These are phyloP conservation scores for Selene dorsalis DNA, from an alignment of 2,797 vertebrate genomes.

Conservation along the genomic window DNA sequence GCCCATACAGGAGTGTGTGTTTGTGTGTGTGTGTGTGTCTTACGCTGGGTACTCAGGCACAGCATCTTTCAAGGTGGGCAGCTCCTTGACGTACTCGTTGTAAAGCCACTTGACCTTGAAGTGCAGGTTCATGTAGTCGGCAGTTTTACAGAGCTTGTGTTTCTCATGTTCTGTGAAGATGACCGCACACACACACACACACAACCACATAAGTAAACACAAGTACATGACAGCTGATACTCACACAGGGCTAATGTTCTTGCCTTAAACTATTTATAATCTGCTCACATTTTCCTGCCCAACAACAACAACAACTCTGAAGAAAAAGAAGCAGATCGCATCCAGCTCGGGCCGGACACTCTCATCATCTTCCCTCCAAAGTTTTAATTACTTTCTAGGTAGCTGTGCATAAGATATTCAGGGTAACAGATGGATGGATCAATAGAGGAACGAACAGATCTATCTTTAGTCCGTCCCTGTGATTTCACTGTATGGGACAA, in stretches of 20 bases:
- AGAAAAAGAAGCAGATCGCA: background rate
- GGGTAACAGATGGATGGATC: background rate
- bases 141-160: conserved; percentile 91
- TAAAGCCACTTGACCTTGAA: conserved; percentile 99
- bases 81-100: conserved; percentile 92
- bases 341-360: too few species aligned
- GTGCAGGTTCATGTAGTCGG: conserved; percentile 99
- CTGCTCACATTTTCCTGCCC: background rate
- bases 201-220: conserved; percentile 17
- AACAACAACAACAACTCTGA: background rate
- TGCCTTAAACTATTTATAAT: too few species aligned
- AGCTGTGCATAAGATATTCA: background rate
- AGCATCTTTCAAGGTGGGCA: conserved; percentile 85
- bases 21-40: conserved; percentile 68
- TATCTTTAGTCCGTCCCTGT: background rate
- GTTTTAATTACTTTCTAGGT: background rate
- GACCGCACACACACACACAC: conserved; percentile 12
- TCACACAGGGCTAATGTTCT: too few species aligned
- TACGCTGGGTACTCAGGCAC: conserved; percentile 95
- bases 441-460: background rate
- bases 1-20: conserved; percentile 29
- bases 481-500: background rate
- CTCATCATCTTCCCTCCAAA: background rate
- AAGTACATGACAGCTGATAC: background rate
- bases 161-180: conserved; percentile 91